Evolutionary conservation across 1,140 invertebrate species (phyloP).

Genomic region (Panonychus citri): DNA sequence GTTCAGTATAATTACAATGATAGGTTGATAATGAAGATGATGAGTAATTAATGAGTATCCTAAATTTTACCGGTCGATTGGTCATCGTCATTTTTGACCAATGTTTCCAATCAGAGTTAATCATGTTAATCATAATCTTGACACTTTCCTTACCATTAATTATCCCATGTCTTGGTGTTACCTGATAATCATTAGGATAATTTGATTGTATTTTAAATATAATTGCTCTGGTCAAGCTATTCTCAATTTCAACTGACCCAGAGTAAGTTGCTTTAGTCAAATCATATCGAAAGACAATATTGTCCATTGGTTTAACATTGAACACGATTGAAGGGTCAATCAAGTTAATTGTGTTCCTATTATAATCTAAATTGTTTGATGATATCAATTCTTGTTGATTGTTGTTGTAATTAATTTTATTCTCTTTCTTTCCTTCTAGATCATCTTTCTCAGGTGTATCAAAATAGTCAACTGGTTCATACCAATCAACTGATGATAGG

Average conservation of each 20-base stretch:
- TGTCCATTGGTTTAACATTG: background rate
- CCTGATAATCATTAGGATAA: background rate
- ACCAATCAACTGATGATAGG: background rate
- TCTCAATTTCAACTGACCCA: background rate
- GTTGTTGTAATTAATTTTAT: background rate
- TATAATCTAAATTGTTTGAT: background rate
- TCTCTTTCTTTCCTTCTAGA: no score
- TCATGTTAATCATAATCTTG: no score
- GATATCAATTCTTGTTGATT: background rate
- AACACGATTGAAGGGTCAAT: no score
- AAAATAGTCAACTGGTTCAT: background rate
- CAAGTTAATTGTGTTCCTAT: background rate
- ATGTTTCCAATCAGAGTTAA: no score
- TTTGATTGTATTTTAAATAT: conserved; percentile 4
- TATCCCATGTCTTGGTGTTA: background rate
- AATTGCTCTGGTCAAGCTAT: background rate
- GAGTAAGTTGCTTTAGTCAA: background rate
- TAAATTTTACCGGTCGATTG: no score
- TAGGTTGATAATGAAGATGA: no score
- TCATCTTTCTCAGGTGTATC: background rate
- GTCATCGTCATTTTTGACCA: no score
- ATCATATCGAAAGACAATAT: background rate
- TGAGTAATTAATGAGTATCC: no score
- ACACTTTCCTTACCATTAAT: background rate
- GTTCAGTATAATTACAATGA: no score